A percentile compares a stretch with the other conserved stretches of the same genome.
Conservation (phyloP, 2,797 vertebrate genomes). For the Rallus crepitans region DNA sequence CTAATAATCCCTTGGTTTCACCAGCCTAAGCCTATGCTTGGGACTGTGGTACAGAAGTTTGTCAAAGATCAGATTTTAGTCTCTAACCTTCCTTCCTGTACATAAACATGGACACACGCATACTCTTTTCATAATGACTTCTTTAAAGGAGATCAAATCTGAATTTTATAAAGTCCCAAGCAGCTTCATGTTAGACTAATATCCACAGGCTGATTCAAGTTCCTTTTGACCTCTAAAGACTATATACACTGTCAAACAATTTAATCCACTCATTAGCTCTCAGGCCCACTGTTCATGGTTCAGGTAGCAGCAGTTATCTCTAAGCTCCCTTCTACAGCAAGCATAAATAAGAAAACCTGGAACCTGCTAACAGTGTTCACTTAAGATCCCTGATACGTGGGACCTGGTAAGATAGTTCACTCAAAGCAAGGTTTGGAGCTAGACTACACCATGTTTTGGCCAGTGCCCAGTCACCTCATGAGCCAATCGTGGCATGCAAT, state of each 20-base stretch:
- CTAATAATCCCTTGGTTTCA: not conserved
- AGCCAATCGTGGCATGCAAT: accelerated
- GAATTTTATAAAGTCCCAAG: not conserved
- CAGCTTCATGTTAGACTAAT: not conserved
- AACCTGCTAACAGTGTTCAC: not conserved
- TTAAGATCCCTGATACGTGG: not conserved
- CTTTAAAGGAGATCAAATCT: not conserved
- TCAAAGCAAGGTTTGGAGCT: not conserved
- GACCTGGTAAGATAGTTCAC: not conserved
- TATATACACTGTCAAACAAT: not conserved
- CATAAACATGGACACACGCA: not conserved
- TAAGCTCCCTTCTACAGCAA: not conserved
- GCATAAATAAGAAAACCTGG: not conserved
- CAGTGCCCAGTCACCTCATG: not conserved
- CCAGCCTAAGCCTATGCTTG: not conserved
- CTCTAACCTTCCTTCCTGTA: not conserved
- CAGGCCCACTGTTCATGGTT: not conserved
- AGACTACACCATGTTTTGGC: not conserved
- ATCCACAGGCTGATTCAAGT: not conserved
- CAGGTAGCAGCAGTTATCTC: not conserved
- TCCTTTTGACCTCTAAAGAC: not conserved
- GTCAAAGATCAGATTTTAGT: not conserved
- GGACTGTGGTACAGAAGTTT: not conserved
- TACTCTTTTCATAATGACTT: not conserved
- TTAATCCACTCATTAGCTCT: not conserved